These are phyloP conservation scores for Limnephilus rhombicus DNA, from an alignment of 2,888 invertebrate species.

Conservation along the genomic window DNA sequence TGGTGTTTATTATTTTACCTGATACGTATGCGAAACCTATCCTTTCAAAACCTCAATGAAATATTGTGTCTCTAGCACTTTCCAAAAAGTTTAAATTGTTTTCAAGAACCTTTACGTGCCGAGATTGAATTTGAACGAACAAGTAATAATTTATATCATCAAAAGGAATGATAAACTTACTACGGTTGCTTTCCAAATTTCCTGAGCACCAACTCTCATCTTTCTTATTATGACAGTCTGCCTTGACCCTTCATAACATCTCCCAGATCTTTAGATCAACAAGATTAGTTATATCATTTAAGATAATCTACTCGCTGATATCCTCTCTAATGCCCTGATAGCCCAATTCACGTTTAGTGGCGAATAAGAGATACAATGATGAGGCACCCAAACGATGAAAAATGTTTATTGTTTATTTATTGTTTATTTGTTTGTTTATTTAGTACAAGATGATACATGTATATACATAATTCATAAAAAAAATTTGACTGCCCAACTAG, in stretches of 20 bases:
- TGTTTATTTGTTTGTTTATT: no score
- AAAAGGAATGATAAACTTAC: no score
- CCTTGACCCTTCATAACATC: not conserved
- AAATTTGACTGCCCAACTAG: no score
- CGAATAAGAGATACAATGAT: not conserved
- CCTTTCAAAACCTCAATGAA: not conserved
- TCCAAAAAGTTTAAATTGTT: not conserved
- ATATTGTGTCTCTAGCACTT: not conserved
- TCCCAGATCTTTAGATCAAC: not conserved
- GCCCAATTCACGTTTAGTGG: not conserved
- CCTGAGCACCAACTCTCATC: not conserved
- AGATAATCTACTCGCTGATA: not conserved
- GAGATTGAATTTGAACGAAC: no score
- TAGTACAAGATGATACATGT: no score
- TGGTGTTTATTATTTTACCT: not conserved
- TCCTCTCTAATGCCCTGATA: not conserved
- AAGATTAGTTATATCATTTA: not conserved
- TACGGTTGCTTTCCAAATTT: no score
- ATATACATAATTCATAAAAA: no score
- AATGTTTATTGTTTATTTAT: no score
- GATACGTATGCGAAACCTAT: not conserved
- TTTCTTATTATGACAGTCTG: not conserved
- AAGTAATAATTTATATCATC: not conserved
- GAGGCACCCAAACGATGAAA: not conserved
- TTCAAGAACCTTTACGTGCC: not conserved